These are phyloP conservation scores for Colaptes auratus DNA, from an alignment of 2,113 vertebrate genomes.

Conservation along the genomic window DNA sequence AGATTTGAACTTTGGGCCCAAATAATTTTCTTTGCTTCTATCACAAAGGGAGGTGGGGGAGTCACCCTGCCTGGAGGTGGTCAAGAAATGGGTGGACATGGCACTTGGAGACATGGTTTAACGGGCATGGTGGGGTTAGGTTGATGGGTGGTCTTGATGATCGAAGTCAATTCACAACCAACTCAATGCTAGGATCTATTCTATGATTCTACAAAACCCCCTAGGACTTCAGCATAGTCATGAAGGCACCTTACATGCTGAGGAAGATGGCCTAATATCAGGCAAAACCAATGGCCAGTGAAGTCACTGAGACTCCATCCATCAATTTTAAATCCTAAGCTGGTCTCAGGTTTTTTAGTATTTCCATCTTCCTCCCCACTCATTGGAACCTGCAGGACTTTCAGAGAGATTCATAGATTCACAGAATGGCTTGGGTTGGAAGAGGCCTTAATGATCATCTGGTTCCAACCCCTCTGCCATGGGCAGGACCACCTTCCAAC, in stretches of 20 bases:
- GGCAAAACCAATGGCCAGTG: not conserved
- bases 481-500: no score
- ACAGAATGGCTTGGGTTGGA: no score
- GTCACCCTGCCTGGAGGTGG: no score
- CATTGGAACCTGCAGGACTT: not conserved
- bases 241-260: not conserved
- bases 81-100: no score
- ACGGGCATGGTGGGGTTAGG: no score
- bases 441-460: no score
- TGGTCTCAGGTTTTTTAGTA: not conserved
- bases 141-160: no score
- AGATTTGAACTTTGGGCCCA: not conserved
- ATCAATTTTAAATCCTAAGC: not conserved
- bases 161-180: no score
- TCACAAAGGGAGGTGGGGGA: no score
- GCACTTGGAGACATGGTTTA: no score
- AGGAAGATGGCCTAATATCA: not conserved
- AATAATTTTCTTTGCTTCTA: not conserved
- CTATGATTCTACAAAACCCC: not conserved
- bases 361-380: not conserved
- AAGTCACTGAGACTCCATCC: not conserved
- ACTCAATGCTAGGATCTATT: no score
- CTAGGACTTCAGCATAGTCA: not conserved
- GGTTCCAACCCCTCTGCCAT: no score
- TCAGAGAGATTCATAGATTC: not conserved